Evolutionary conservation across 2,888 invertebrate genomes (phyloP), one percentile per base, ranked within the genome.

Genomic region (Amorpha juglandis): DNA sequence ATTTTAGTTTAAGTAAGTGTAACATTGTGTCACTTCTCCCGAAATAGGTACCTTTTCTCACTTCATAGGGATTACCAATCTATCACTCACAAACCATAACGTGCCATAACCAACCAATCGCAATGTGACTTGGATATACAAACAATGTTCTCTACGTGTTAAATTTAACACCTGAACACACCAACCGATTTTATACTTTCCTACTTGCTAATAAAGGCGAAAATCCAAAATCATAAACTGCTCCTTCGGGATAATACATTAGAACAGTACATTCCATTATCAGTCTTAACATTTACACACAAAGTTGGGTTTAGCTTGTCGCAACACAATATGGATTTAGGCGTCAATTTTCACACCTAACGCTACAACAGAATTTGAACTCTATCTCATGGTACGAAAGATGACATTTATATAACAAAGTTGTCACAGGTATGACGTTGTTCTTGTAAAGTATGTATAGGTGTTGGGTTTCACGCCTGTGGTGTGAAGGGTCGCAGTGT

Each of bases 311-410:
- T 62, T 27, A 66, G n/a, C n/a, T 47, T 47, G 42, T 19, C 16
- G 14, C 11, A 53, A 21, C 14, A 11, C 9, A 53, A 45, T 45
- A 45, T 45, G n/a, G 21, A 27, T 63, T 66, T 66, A 91, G 90
- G 92, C 91, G 92, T 92, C 82, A 92, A 89, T 89, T 92, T 92
- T 92, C 92, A 92, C 92, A 92, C 92, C 92, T 92, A 64, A 16
- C 16, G 0, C 1, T 6, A 1, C 74, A 76, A 62, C 33, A 3
- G 0, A 85, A 70, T 74, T 53, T 75, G 16, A 67, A 72, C 82
- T 69, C 63, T 90, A 74, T 66, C 0, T 0, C 0, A 0, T 0
- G 0, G 0, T 0, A 0, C 0, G 0, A 68, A 86, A 45, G 70
- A 74, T 74, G 2, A 74, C 38, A 71, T 75, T 80, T 0, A 14